A percentile compares a stretch with the other conserved stretches of the same genome.
Evolutionary conservation across 2,797 vertebrate species (phyloP).

Genomic region (Acipenser ruthenus): DNA sequence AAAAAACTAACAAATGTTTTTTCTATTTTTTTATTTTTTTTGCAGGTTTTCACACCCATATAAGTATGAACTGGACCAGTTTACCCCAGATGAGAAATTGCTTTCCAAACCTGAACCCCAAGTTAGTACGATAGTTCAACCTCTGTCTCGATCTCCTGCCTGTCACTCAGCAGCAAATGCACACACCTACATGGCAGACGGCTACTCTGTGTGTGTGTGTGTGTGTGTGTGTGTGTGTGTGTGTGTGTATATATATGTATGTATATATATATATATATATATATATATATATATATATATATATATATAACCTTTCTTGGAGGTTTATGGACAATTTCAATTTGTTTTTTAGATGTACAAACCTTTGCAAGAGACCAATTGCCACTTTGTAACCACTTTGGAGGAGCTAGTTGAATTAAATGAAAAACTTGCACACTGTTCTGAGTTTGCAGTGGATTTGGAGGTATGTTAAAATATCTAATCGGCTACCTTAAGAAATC

Average conservation of each 20-base stretch:
- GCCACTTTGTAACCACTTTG: constrained; percentile 70
- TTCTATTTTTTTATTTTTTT: not conserved
- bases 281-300: too few species aligned
- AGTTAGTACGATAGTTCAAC: constrained; percentile 42
- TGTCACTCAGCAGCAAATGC: too few species aligned
- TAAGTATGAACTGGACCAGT: constrained; percentile 81
- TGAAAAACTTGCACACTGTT: constrained; percentile 69
- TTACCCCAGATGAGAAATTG: constrained; percentile 59
- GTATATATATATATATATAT: too few species aligned
- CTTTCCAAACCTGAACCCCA: constrained; percentile 72
- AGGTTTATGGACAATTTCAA: too few species aligned
- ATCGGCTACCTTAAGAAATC: not conserved
- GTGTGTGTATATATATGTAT: too few species aligned
- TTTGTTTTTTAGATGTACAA: constrained; percentile 64
- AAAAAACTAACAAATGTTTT: not conserved
- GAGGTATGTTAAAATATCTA: constrained; percentile 62
- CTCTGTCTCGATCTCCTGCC: too few species aligned
- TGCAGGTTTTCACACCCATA: constrained; percentile 91
- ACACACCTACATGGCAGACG: too few species aligned
- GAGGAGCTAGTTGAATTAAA: constrained; percentile 81
- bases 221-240: too few species aligned
- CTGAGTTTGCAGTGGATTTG: constrained; percentile 88
- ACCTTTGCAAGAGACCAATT: constrained; percentile 65
- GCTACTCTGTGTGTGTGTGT: too few species aligned
- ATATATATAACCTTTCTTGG: too few species aligned